Evolutionary conservation across 2,888 invertebrate genomes (phyloP).

Genomic region (Chydorus sphaericus): DNA sequence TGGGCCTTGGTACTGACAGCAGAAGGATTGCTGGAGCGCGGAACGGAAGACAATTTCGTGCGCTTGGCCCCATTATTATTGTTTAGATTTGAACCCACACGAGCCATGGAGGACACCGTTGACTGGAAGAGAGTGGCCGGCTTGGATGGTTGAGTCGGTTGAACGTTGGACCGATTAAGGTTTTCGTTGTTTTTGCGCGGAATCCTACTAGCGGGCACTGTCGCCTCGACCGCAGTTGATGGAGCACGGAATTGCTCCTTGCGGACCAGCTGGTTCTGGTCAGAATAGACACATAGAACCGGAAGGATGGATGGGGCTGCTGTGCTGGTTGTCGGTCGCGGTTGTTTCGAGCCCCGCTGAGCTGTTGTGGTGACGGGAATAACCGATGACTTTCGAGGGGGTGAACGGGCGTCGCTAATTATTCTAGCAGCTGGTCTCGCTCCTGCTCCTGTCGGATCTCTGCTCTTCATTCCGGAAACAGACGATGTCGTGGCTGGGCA

Average conservation of each 20-base stretch:
- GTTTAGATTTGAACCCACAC: neutral
- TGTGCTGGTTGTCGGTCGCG: neutral
- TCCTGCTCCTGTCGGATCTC: too few species aligned
- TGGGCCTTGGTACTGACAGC: neutral
- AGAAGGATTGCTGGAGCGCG: neutral
- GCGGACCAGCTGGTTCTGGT: slow-evolving; percentile 1
- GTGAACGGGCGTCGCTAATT: too few species aligned
- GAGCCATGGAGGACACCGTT: neutral
- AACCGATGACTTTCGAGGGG: too few species aligned
- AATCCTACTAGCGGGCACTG: neutral
- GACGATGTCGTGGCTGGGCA: too few species aligned
- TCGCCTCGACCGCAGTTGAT: neutral
- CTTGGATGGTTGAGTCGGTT: neutral
- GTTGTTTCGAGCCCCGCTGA: neutral
- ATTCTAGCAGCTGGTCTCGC: too few species aligned
- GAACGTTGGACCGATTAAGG: too few species aligned
- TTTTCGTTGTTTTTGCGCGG: neutral
- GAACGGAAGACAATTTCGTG: neutral
- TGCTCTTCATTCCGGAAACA: too few species aligned
- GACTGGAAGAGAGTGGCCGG: neutral
- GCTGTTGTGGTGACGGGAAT: neutral
- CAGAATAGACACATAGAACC: slow-evolving; percentile 6
- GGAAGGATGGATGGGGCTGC: slow-evolving; percentile 1
- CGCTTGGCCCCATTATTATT: neutral
- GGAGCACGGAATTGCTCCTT: slow-evolving; percentile 5